Base-by-base conservation (phyloP, 1,140 invertebrate genomes). In the Hylaeus anthracinus region DNA sequence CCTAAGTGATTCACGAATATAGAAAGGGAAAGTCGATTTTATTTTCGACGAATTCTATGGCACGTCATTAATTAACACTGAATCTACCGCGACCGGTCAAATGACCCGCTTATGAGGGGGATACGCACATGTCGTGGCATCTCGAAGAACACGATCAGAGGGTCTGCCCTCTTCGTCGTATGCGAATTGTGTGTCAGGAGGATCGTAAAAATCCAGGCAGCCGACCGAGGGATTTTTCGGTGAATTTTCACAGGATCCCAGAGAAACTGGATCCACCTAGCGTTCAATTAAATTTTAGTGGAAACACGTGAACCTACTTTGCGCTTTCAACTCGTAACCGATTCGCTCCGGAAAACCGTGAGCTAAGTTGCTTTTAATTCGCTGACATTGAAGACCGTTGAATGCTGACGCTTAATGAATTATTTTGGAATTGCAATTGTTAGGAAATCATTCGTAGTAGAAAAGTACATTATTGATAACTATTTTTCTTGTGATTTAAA, bases 101-200 rank as follows among this genome's bases (percentile, higher is more conserved):
- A 87, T 88, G 87, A 89, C 82, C 58, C 78, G 39, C 70, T 80
- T 71, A 75, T 14, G 70, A 43, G 39, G 56, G 83, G 65, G 65
- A 82, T 64, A 71, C 72, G 89, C 91, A 92, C 83, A 86, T 91
- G 91, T 88, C 66, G 41, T 10, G 56, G 39, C n/a, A 9, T 55
- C 77, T 73, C 73, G 64, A 58, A 72, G 56, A 67, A 87, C 66
- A 58, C 51, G 26, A 51, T 58, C 58, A 72, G 72, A 73, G 69
- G 39, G 69, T 75, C 73, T 70, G 48, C 55, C 55, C 41, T 80
- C 69, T 79, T 60, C 41, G 39, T 48, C 82, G 79, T 78, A 70
- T 88, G 75, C 82, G 60, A 87, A 84, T 79, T 73, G 76, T 80
- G 60, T 75, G 63, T 73, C 67, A 41, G 41, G 69, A 86, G 73